Evolutionary conservation across 2,797 vertebrate genomes (phyloP).

Genomic region (Buphagus erythrorhynchus): DNA sequence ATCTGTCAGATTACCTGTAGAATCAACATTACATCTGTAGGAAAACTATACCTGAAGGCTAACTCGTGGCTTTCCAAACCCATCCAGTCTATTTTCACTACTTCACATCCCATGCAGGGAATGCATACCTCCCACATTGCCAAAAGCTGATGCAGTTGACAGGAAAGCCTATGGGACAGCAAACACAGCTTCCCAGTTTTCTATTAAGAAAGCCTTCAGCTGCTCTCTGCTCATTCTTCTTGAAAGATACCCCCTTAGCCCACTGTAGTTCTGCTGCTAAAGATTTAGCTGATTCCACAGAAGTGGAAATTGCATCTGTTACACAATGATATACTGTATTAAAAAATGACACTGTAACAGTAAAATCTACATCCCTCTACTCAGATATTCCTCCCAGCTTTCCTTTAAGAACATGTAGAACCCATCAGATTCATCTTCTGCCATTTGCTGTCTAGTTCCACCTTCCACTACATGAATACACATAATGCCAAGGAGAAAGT

Average conservation of each 20-base stretch:
- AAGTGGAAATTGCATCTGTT: constrained; percentile 18
- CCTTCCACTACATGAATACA: neutral
- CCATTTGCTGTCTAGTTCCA: neutral
- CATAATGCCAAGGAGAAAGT: neutral
- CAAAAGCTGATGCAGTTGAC: constrained; percentile 22
- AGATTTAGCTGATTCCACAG: constrained; percentile 43
- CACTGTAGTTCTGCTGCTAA: neutral
- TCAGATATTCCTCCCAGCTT: neutral
- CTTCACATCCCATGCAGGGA: constrained; percentile 9
- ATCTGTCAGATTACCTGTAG: constrained; percentile 1
- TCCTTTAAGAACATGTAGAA: neutral
- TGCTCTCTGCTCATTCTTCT: constrained; percentile 16
- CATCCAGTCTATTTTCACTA: constrained; percentile 30
- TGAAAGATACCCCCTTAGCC: constrained; percentile 50
- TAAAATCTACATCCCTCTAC: neutral
- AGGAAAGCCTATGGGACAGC: constrained; percentile 48
- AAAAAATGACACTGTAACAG: neutral
- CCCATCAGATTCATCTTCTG: neutral
- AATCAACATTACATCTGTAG: constrained; percentile 32
- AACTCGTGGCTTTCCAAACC: neutral
- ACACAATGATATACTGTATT: neutral
- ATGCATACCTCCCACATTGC: constrained; percentile 27
- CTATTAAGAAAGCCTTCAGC: constrained; percentile 42
- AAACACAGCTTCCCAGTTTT: constrained; percentile 40
- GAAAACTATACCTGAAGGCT: constrained; percentile 3